Base-by-base conservation (phyloP, 2,113 vertebrate species). In the Alces alces region DNA sequence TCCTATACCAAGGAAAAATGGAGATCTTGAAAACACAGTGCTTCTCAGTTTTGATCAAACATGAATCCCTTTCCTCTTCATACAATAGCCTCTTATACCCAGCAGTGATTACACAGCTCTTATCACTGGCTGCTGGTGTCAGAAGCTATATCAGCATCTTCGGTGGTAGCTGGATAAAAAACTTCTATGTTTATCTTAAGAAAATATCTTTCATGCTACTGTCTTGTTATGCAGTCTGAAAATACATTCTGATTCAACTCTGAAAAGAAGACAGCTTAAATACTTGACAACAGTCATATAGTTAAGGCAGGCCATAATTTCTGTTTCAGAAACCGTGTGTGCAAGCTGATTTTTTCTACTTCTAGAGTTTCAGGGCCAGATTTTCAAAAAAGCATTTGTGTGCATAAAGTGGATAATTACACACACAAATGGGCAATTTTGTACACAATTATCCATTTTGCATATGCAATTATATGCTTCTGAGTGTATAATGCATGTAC, bases 321-420 rank as follows among this genome's bases (percentile, higher is more conserved):
- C 54, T 98, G 83, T 91, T 98, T 98, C 96, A 98, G 97, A 98
- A 98, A 89, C 54, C 47, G 80, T 89, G 98, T 98, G 61, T 97
- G 76, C 86, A 98, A 97, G 94, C 95, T 97, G 89, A 55, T 97
- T 73, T 97, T 96, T 98, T 96, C 70, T 97, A 83, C 52, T 95
- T 73, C 43, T 96, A 91, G 88, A 98, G 73, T 96, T 98, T 97
- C 3, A 55, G 43, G 86, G 70, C 54, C 54, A 70, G 97, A 98
- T 96, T 97, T 96, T 95, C 93, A 83, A 95, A 96, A 86, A 97
- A 93, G 79, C 96, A 97, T 87, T 96, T 94, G 78, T 95, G 91
- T 96, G 79, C 92, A 96, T 97, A 95, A 98, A 97, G 86, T 83
- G 92, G 91, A 52, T 95, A 89, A 93, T 2, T 97, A 94, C 84